These are phyloP conservation scores for Megaceryle torquata DNA, from an alignment of 2,113 vertebrate species.

Conservation along the genomic window DNA sequence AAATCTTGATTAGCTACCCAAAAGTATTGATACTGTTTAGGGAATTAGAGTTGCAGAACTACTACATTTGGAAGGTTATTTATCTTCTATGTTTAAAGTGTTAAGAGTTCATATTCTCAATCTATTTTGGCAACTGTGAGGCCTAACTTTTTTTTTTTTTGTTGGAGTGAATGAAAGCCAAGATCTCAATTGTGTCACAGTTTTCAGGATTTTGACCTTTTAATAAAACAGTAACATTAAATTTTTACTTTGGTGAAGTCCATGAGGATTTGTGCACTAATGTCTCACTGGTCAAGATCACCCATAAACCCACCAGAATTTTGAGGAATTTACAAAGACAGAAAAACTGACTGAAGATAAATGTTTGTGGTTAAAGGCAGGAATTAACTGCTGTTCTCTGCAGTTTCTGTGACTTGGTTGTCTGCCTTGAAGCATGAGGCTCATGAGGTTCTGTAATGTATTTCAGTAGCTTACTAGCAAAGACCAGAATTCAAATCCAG, in stretches of 20 bases:
- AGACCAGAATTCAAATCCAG: not conserved
- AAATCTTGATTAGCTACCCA: not conserved
- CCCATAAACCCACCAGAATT: not conserved
- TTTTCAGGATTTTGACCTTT: not conserved
- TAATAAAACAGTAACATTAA: not conserved
- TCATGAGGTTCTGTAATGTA: not conserved
- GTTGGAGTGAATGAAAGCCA: not conserved
- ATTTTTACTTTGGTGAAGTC: not conserved
- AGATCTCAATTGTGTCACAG: not conserved
- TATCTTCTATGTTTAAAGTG: not conserved
- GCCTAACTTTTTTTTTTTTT: not conserved
- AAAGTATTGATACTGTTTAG: not conserved
- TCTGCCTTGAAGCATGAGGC: not conserved
- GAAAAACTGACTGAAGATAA: not conserved
- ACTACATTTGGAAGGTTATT: not conserved
- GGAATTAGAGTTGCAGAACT: not conserved
- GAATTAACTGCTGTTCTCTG: not conserved
- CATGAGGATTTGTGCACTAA: not conserved
- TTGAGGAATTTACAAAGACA: not conserved
- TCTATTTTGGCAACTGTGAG: not conserved
- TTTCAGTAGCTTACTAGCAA: not conserved
- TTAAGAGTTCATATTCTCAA: not conserved
- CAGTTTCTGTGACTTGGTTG: not conserved
- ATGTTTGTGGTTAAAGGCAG: not conserved
- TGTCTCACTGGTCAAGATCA: not conserved